Conservation (phyloP, 2,113 vertebrate genomes). For the Elanus axillaris region DNA sequence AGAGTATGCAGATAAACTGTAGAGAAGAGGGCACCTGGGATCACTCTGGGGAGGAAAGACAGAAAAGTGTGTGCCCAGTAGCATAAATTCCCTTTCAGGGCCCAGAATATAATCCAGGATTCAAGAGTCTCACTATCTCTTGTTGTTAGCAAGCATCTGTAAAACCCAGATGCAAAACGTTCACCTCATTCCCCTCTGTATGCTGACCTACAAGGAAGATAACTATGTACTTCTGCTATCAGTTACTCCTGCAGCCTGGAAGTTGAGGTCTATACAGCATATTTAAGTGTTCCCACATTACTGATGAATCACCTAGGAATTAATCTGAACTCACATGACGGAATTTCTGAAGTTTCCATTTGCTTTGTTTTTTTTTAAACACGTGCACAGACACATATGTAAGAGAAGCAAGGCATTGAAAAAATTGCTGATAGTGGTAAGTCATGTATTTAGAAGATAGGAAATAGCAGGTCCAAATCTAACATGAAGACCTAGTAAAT, state of each 20-base stretch:
- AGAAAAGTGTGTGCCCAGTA: neutral
- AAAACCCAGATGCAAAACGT: slow-evolving; percentile 13
- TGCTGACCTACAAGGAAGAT: slow-evolving; percentile 44
- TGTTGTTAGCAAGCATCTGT: neutral
- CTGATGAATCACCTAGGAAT: neutral
- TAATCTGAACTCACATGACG: neutral
- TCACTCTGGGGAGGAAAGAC: neutral
- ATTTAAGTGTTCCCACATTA: neutral
- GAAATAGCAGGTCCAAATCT: neutral
- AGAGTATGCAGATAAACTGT: neutral
- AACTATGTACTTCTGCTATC: slow-evolving; percentile 11
- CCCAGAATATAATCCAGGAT: neutral
- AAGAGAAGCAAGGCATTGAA: neutral
- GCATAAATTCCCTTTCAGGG: neutral
- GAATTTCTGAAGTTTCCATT: slow-evolving; percentile 1
- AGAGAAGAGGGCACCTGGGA: neutral
- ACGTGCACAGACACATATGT: neutral
- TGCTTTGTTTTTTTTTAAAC: neutral
- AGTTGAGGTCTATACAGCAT: neutral
- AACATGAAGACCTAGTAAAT: neutral
- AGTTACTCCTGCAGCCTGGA: neutral
- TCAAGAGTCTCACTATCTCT: neutral
- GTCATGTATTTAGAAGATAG: neutral
- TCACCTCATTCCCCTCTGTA: neutral
- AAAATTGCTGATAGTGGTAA: neutral